Evolutionary conservation across 2,888 invertebrate species (phyloP).

Genomic region (Mechanitis messenoides): DNA sequence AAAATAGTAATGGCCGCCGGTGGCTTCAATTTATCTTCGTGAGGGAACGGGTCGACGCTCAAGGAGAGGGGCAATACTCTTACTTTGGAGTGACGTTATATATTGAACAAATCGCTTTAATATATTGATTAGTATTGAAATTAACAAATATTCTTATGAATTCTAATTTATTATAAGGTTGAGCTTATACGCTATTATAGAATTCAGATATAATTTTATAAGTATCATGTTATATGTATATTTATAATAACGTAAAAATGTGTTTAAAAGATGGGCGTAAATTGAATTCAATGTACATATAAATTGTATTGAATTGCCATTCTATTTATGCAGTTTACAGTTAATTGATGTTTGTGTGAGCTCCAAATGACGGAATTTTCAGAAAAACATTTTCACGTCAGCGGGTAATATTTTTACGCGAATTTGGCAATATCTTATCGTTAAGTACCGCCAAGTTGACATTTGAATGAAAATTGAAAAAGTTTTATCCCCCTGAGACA

Average conservation of each 20-base stretch:
- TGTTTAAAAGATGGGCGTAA: no score
- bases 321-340: background rate
- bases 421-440: constrained; percentile 45
- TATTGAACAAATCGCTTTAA: constrained; percentile 7
- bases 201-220: no score
- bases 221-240: no score
- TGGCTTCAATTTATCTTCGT: constrained; percentile 48
- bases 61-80: constrained; percentile 31
- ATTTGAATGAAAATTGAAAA: constrained; percentile 68
- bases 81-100: constrained; percentile 23
- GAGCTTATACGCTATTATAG: no score
- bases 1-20: constrained; percentile 44
- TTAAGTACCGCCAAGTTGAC: constrained; percentile 45
- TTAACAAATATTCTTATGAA: background rate
- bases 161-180: background rate
- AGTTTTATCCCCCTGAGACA: constrained; percentile 52
- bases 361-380: background rate
- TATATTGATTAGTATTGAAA: background rate
- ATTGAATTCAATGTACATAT: background rate
- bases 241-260: no score
- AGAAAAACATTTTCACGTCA: constrained; percentile 32
- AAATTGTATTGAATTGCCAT: background rate
- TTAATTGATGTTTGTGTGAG: background rate
- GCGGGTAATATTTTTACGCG: constrained; percentile 33
- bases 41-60: constrained; percentile 34